Evolutionary conservation across 1,140 invertebrate genomes (phyloP).

Genomic region (Elysia chlorotica): DNA sequence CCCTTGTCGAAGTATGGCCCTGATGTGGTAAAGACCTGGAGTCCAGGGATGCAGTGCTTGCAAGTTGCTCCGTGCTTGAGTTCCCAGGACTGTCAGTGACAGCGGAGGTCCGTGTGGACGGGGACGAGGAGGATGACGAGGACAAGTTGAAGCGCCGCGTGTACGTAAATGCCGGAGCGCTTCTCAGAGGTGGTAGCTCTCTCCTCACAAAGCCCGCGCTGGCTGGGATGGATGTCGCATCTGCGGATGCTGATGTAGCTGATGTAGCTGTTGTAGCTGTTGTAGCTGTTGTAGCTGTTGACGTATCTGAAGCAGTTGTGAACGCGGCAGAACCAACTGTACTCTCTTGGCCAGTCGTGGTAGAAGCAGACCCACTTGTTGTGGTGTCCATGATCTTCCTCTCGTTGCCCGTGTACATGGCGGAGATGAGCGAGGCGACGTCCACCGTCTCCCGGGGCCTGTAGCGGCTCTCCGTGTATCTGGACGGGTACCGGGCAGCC

Average conservation of each 20-base stretch:
- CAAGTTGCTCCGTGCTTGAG: no score
- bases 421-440: not conserved
- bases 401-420: constrained; percentile 10
- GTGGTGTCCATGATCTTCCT: not conserved
- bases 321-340: not conserved
- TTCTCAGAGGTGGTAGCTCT: no score
- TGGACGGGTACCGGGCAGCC: no score
- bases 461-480: no score
- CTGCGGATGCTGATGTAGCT: not conserved
- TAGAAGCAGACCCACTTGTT: not conserved
- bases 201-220: not conserved
- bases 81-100: not conserved
- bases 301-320: not conserved
- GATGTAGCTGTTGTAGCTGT: not conserved
- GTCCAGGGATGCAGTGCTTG: not conserved
- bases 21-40: not conserved
- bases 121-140: not conserved
- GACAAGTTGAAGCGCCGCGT: no score
- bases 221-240: not conserved
- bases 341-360: not conserved
- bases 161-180: no score
- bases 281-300: not conserved
- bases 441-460: not conserved
- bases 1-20: no score
- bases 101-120: not conserved